Base-by-base conservation (phyloP, 1,140 invertebrate species). In the Philotrypesis tridentata region DNA sequence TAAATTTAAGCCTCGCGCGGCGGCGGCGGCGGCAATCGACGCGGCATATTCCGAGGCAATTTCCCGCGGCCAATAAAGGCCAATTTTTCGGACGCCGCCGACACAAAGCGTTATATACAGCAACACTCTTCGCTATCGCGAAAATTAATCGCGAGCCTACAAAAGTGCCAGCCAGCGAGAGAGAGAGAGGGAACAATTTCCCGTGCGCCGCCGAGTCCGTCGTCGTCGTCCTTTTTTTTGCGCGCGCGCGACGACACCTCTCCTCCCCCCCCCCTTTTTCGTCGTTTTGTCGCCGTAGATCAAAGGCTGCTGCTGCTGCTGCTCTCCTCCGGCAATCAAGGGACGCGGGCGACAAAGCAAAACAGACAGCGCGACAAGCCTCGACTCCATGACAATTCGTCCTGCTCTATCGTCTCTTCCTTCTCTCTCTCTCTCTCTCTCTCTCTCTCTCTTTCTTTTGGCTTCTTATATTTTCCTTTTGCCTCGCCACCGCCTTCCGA, bases 391-490 rank as follows among this genome's bases (percentile, higher is more conserved):
- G 40, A 65, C 76, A 31, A 79, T 70, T 77, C 74, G 33, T 65
- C 60, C n/a, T 60, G 7, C 8, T 74, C n/a, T 25, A 0, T 60
- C 8, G 6, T 25, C n/a, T 8, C 14, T 40, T 67, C 25, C 40
- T 11, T 4, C 12, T 2, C 9, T 23, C n/a, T 61, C 48, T 61
- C 12, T 6, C 14, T 61, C 12, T 6, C 17, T 73, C 27, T 55
- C 23, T 72, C 75, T 73, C 55, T 68, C 79, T 79, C 27, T 21
- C 25, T n/a, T 65, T 82, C 65, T 82, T 65, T 72, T 74, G 81
- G 78, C 83, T 83, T 82, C 84, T 86, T 84, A 61, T 14, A n/a
- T n/a, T n/a, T 8, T 12, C 9, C 40, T 73, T 31, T n/a, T n/a
- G 6, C 4, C 27, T 29, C 33, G 0, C 60, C 21, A 70, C 65